These are phyloP conservation scores for Myiagra hebetior DNA, from an alignment of 2,113 vertebrate species.

Conservation along the genomic window DNA sequence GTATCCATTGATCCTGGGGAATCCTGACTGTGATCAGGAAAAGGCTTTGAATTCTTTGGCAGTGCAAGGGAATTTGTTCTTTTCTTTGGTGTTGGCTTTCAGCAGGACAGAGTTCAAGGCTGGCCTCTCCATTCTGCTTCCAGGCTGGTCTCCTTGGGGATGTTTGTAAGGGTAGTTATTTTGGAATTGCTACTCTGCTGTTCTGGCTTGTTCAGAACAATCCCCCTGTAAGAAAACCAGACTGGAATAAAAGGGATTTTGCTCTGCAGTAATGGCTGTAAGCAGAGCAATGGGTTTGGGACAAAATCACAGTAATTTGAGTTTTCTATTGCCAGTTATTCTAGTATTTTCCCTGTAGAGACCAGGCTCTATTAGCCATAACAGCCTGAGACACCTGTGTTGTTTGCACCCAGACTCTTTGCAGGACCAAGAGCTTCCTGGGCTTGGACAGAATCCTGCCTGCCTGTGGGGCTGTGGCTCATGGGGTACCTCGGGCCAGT, in stretches of 20 bases:
- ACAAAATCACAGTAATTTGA: slow-evolving; percentile 41
- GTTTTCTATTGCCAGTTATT: slow-evolving; percentile 25
- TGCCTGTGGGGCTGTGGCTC: not conserved
- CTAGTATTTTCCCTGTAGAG: not conserved
- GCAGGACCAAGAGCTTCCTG: not conserved
- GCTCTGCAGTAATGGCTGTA: not conserved
- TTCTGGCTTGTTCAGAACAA: slow-evolving; percentile 27
- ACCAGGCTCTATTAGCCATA: not conserved
- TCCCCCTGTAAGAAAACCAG: not conserved
- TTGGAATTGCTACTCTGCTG: slow-evolving; percentile 51
- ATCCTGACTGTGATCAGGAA: slow-evolving; percentile 49
- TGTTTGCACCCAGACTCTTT: not conserved
- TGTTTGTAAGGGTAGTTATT: slow-evolving; percentile 39
- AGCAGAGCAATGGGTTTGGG: slow-evolving; percentile 14
- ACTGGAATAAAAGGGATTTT: slow-evolving; percentile 10
- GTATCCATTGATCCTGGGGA: slow-evolving; percentile 36
- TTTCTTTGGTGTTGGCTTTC: slow-evolving; percentile 36
- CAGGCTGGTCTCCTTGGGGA: slow-evolving; percentile 33
- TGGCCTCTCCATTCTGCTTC: slow-evolving; percentile 14
- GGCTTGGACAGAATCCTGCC: not conserved
- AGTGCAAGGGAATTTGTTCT: not conserved
- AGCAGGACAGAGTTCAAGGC: slow-evolving; percentile 46
- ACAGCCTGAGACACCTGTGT: not conserved
- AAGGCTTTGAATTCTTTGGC: slow-evolving; percentile 53
- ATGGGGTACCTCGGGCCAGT: accelerated